These are phyloP conservation scores for Nothobranchius furzeri DNA, from an alignment of 2,113 vertebrate genomes.

Conservation along the genomic window DNA sequence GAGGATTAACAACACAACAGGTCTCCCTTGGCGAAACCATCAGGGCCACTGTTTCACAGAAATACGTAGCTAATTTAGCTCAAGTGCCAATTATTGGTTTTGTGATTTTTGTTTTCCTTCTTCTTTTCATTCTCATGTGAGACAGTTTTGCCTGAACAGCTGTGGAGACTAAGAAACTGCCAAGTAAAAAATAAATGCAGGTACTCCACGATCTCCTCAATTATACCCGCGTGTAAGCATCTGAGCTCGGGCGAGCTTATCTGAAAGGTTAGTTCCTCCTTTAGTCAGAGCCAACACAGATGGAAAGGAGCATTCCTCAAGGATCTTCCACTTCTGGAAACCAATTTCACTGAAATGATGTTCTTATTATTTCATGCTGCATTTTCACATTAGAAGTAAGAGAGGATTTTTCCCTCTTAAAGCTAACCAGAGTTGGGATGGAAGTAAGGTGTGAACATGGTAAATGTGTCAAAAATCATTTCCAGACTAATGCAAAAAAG, in stretches of 20 bases:
- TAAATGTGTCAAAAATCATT: constrained; percentile 53
- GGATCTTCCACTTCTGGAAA: constrained; percentile 46
- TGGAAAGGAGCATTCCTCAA: constrained; percentile 34
- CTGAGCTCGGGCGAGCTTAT: constrained; percentile 57
- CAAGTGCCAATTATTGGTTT: constrained; percentile 62
- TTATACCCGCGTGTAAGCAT: constrained; percentile 62
- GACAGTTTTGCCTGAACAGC: constrained; percentile 66
- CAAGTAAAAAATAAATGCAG: constrained; percentile 62
- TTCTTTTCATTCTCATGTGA: constrained; percentile 63
- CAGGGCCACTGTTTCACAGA: constrained; percentile 71
- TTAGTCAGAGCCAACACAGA: constrained; percentile 52
- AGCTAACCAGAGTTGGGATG: constrained; percentile 23
- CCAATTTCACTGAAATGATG: constrained; percentile 46
- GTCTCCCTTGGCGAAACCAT: constrained; percentile 65
- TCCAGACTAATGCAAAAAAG: constrained; percentile 41
- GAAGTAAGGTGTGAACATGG: constrained; percentile 7
- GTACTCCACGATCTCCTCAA: constrained; percentile 68
- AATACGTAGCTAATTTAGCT: constrained; percentile 71
- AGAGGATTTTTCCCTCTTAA: constrained; percentile 14
- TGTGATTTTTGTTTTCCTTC: constrained; percentile 62
- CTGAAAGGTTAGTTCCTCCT: constrained; percentile 62
- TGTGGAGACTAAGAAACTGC: constrained; percentile 67
- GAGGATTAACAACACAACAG: constrained; percentile 58
- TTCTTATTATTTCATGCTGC: constrained; percentile 44
- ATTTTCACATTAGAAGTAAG: constrained; percentile 32